Base-by-base conservation (phyloP, 2,797 vertebrate genomes). In the Acanthornis magna region DNA sequence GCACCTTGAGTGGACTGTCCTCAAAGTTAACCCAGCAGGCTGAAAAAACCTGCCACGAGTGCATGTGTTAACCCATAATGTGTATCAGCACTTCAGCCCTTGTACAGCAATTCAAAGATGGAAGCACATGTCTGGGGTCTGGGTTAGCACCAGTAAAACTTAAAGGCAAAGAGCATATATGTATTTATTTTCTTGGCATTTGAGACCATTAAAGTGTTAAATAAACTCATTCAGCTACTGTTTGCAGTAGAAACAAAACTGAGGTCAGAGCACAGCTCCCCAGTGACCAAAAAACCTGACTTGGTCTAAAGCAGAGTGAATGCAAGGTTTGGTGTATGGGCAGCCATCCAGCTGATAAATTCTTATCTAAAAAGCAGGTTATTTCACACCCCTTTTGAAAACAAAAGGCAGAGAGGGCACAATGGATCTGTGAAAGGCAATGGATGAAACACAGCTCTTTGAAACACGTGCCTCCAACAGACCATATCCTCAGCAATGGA, bases 181-280 rank as follows among this genome's bases (percentile, higher is more conserved):
- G 0, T 78, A 63, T 84, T 85, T 94, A 79, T 92, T 81, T 75
- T 91, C 36, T 65, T 79, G 87, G 80, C 34, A 34, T 94, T 78
- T 74, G 51, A 80, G 62, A 74, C 38, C 26, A 30, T 78, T 80
- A 30, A 12, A 38, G 53, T 78, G 74, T 70, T 83, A 93, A 85
- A 92, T 70, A 94, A 95, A 91, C 85, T 94, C 50, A 84, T 47
- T 86, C 73, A 86, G 75, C 63, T 94, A 81, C 88, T 93, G 70
- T 95, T 94, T 91, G 85, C 50, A 90, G 29, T 75, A 84, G 94
- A 88, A 94, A 92, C 77, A 95, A 92, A 93, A 91, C 55, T 70
- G 77, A 94, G 68, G 72, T 79, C 85, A 95, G 42, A 87, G 51
- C 72, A 77, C 34, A 93, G 47, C 79, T 96, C 85, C 67, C 55